Evolutionary conservation across 2,888 invertebrate species (phyloP).

Genomic region (Ornithoptera alexandrae): DNA sequence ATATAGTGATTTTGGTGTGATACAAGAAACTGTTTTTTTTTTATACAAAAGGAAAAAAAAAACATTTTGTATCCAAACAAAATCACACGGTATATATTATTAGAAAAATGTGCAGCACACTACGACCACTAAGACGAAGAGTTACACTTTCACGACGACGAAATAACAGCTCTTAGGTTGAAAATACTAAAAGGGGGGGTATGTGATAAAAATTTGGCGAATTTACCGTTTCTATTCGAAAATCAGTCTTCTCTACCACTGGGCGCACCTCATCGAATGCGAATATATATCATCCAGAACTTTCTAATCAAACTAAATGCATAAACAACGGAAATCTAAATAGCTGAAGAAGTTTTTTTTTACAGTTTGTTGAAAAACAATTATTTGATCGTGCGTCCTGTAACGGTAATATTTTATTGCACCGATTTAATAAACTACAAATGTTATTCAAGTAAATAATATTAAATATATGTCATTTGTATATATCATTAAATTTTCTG

Average conservation of each 20-base stretch:
- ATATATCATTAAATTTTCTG: neutral
- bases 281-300: neutral
- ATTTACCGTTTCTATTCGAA: conserved; percentile 48
- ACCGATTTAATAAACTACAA: no score
- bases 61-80: conserved; percentile 22
- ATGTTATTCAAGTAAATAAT: no score
- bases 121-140: conserved; percentile 23
- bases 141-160: conserved; percentile 15
- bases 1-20: conserved; percentile 15
- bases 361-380: no score
- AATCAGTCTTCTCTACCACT: conserved; percentile 75
- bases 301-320: no score
- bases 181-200: neutral
- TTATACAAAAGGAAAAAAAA: conserved; percentile 3
- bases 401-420: no score
- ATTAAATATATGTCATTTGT: neutral
- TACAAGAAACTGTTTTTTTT: conserved; percentile 12
- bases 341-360: no score
- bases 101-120: conserved; percentile 25
- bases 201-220: conserved; percentile 51
- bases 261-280: conserved; percentile 51
- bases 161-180: conserved; percentile 7
- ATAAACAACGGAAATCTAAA: no score
- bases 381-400: no score
- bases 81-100: conserved; percentile 9